Evolutionary conservation across 1,140 invertebrate species (phyloP).

Genomic region (Copidosoma floridanum): DNA sequence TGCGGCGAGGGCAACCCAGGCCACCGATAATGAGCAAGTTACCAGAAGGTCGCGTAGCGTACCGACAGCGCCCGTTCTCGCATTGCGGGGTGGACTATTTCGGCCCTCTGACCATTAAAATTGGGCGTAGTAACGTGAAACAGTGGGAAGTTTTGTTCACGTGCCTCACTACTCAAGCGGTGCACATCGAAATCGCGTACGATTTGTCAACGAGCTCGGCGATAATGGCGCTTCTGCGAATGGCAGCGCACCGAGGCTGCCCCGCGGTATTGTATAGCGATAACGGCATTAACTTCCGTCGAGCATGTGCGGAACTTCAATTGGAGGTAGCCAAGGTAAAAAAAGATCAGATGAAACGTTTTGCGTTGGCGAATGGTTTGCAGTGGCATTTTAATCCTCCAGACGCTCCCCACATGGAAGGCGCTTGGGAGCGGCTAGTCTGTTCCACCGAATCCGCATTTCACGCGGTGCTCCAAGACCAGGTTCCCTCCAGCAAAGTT

Average conservation of each 20-base stretch:
- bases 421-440: neutral
- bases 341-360: neutral
- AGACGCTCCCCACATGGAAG: neutral
- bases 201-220: slow-evolving; percentile 27
- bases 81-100: slow-evolving; percentile 36
- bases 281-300: neutral
- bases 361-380: neutral
- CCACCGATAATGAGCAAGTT: neutral
- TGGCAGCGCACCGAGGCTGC: slow-evolving; percentile 29
- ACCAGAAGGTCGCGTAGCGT: neutral
- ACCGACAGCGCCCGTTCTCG: neutral
- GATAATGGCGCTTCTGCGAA: slow-evolving; percentile 31
- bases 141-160: slow-evolving; percentile 42
- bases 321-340: neutral
- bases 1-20: neutral
- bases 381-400: neutral
- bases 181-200: slow-evolving; percentile 34
- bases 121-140: slow-evolving; percentile 36
- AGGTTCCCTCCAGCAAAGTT: neutral
- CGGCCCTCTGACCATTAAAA: slow-evolving; percentile 33
- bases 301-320: neutral
- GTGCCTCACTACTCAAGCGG: slow-evolving; percentile 30
- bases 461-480: neutral
- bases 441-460: neutral
- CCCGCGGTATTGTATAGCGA: slow-evolving; percentile 2